These are phyloP conservation scores for Hydropsyche betteni DNA, from an alignment of 2,888 invertebrate genomes.

Conservation along the genomic window DNA sequence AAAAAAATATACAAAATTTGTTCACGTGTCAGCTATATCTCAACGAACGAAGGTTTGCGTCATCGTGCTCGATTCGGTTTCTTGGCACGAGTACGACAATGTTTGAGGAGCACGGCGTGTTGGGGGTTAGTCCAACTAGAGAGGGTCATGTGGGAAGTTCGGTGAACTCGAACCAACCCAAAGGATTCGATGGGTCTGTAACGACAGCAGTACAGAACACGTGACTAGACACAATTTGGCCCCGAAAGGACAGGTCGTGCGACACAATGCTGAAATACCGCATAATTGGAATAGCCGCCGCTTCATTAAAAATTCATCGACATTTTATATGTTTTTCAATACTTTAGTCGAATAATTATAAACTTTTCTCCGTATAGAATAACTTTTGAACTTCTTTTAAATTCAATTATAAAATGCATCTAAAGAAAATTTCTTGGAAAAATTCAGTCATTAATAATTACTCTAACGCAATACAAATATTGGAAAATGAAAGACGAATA, in stretches of 20 bases:
- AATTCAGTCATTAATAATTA: not conserved
- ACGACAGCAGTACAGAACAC: not conserved
- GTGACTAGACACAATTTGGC: conserved; percentile 22
- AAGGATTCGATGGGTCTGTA: conserved; percentile 6
- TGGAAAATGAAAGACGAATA: not conserved
- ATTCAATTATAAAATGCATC: no score
- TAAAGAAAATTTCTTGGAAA: no score
- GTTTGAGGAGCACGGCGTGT: conserved; percentile 15
- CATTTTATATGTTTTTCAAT: no score
- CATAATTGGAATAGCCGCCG: not conserved
- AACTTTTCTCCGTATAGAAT: no score
- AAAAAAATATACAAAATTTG: not conserved
- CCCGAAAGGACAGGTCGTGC: not conserved
- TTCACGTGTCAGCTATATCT: not conserved
- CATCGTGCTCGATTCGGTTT: no score
- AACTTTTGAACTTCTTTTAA: no score
- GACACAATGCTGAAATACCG: conserved; percentile 19
- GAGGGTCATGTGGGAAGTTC: conserved; percentile 34
- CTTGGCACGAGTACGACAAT: not conserved
- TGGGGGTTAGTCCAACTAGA: not conserved
- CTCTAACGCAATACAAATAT: not conserved
- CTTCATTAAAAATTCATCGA: not conserved
- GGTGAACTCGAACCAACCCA: conserved; percentile 21
- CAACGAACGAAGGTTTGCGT: no score
- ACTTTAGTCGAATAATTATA: no score